Conservation (phyloP, 1,140 invertebrate species). For the Temnothorax curvispinosus region DNA sequence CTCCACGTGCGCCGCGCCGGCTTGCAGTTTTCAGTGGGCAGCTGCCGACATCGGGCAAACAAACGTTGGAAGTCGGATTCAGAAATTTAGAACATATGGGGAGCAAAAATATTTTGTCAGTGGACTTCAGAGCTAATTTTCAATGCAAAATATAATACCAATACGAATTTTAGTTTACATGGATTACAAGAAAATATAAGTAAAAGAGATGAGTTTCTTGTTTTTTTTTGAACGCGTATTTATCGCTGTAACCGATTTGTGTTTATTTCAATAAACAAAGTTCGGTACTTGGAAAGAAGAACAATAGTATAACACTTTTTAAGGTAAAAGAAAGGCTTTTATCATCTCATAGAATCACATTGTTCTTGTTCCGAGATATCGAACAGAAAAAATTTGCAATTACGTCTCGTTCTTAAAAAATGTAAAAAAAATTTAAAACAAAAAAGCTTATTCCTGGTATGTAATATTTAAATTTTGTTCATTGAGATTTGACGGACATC, state of each 20-base stretch:
- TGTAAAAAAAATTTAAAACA: not conserved
- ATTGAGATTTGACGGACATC: not conserved
- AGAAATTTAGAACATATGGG: not conserved
- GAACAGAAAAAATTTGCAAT: not conserved
- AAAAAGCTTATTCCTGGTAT: not conserved
- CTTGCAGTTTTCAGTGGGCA: slow-evolving; percentile 14
- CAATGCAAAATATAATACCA: not conserved
- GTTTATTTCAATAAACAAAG: slow-evolving; percentile 12
- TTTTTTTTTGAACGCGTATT: not conserved
- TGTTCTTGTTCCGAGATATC: not conserved
- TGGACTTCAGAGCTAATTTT: not conserved
- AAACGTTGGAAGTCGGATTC: slow-evolving; percentile 15
- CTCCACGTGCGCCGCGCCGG: slow-evolving; percentile 14
- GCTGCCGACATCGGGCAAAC: not conserved
- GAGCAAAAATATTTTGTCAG: slow-evolving; percentile 6
- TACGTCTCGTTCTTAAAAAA: not conserved
- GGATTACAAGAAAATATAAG: not conserved
- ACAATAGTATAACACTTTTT: not conserved
- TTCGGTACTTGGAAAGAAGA: not conserved
- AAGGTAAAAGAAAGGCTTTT: not conserved
- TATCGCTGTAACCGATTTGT: not conserved
- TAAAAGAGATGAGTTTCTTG: not conserved
- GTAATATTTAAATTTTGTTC: slow-evolving; percentile 1
- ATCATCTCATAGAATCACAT: not conserved
- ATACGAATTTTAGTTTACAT: not conserved